These are phyloP conservation scores for Linyphia triangularis DNA, from an alignment of 2,888 invertebrate species.

Conservation along the genomic window DNA sequence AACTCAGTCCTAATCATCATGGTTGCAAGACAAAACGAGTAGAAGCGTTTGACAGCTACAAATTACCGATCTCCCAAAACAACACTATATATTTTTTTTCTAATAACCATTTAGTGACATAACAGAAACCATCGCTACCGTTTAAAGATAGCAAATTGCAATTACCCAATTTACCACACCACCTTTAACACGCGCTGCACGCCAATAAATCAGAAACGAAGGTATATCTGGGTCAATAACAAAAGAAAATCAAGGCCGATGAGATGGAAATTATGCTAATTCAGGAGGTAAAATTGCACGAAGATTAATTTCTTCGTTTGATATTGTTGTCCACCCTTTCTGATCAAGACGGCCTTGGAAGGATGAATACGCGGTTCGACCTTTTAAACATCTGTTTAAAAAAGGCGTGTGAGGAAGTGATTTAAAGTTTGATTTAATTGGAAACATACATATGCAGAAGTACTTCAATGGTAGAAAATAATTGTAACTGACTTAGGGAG, in stretches of 20 bases:
- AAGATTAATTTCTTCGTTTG: slow-evolving; percentile 36
- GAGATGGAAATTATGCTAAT: slow-evolving; percentile 23
- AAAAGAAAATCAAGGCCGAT: slow-evolving; percentile 33
- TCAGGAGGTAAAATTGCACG: not conserved
- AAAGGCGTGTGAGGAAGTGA: slow-evolving; percentile 9
- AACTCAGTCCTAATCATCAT: no score
- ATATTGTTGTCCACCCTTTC: slow-evolving; percentile 41
- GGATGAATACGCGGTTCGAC: slow-evolving; percentile 11
- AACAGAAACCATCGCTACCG: not conserved
- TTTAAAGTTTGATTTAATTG: slow-evolving; percentile 17
- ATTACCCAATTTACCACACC: slow-evolving; percentile 4
- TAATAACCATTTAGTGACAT: not conserved
- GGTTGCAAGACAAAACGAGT: no score
- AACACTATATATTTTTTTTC: not conserved
- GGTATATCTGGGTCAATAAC: slow-evolving; percentile 29
- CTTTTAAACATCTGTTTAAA: slow-evolving; percentile 26
- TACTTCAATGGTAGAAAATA: not conserved
- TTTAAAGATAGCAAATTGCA: not conserved
- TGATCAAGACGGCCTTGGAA: slow-evolving; percentile 28
- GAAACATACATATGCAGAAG: not conserved
- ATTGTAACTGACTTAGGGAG: slow-evolving; percentile 2
- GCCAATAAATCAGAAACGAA: slow-evolving; percentile 2
- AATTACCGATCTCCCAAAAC: not conserved
- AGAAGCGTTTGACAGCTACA: no score
- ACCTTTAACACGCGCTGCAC: not conserved